phyloP scores from a whole-genome alignment of 2,797 vertebrate genomes.

The Discoglossus pictus region DNA sequence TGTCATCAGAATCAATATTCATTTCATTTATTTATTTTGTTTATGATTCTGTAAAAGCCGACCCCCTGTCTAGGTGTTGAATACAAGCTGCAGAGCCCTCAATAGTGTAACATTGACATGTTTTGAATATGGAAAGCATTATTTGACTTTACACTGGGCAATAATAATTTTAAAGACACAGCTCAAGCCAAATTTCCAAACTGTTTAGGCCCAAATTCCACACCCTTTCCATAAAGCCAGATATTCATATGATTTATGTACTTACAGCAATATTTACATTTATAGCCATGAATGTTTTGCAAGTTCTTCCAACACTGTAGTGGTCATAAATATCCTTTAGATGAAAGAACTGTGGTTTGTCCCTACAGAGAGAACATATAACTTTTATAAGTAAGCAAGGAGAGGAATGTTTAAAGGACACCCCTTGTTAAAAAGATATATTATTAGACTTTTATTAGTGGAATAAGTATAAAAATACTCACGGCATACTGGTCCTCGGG shows the following conservation, averaged over 20 bases:
- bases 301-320: constrained; percentile 11
- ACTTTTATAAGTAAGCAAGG: no score
- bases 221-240: constrained; percentile 17
- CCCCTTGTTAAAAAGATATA: no score
- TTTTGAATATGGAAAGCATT: constrained; percentile 12
- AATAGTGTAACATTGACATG: constrained; percentile 17
- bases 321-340: constrained; percentile 4
- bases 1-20: no score
- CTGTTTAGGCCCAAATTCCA: constrained; percentile 11
- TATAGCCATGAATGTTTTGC: constrained; percentile 4
- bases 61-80: no score
- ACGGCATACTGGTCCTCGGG: no score
- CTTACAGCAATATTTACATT: constrained; percentile 26
- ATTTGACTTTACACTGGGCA: constrained; percentile 4
- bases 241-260: constrained; percentile 24
- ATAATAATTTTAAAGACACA: constrained; percentile 5
- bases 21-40: no score
- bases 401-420: no score
- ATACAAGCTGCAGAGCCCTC: not conserved
- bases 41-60: no score
- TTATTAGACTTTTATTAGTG: no score
- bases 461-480: no score
- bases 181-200: constrained; percentile 23
- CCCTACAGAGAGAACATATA: constrained; percentile 1
- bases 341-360: constrained; percentile 2